These are phyloP conservation scores for Ganaspis brasiliensis DNA, from an alignment of 2,888 invertebrate genomes.

Conservation along the genomic window DNA sequence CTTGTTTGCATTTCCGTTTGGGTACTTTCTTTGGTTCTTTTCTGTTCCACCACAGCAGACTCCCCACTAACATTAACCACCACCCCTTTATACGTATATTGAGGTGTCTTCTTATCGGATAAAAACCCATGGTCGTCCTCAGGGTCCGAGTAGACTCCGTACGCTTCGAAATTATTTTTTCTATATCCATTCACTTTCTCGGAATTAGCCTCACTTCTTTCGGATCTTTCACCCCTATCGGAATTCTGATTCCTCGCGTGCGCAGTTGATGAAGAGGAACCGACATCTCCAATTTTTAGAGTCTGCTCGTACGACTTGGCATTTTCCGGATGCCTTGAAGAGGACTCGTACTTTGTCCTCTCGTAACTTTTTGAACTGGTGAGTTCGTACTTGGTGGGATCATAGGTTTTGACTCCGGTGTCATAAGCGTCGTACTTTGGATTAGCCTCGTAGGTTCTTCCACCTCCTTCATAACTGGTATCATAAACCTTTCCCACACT, in stretches of 20 bases:
- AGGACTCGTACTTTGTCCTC: conserved; percentile 73
- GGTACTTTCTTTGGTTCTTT: conserved; percentile 72
- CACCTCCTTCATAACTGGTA: conserved; percentile 64
- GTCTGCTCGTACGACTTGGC: conserved; percentile 77
- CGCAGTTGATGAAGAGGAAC: conserved; percentile 66
- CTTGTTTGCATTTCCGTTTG: conserved; percentile 79
- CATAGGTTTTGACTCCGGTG: conserved; percentile 61
- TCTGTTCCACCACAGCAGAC: conserved; percentile 78
- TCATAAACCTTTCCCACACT: conserved; percentile 63
- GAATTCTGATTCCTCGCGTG: conserved; percentile 70
- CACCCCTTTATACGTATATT: conserved; percentile 78
- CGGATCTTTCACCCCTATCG: conserved; percentile 53
- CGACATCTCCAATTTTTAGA: conserved; percentile 75
- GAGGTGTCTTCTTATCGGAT: conserved; percentile 75
- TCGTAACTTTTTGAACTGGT: conserved; percentile 78
- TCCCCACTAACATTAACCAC: conserved; percentile 79
- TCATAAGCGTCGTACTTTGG: conserved; percentile 63
- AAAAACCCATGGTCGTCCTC: conserved; percentile 79
- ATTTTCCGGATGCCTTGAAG: conserved; percentile 71
- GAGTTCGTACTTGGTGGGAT: conserved; percentile 75
- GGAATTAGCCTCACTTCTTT: conserved; percentile 58
- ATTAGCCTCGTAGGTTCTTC: conserved; percentile 57
- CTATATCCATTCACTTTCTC: conserved; percentile 78
- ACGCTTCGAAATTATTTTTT: conserved; percentile 79
- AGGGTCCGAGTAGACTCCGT: conserved; percentile 78